Evolutionary conservation across 2,113 vertebrate genomes (phyloP).

Genomic region (Piprites chloris): DNA sequence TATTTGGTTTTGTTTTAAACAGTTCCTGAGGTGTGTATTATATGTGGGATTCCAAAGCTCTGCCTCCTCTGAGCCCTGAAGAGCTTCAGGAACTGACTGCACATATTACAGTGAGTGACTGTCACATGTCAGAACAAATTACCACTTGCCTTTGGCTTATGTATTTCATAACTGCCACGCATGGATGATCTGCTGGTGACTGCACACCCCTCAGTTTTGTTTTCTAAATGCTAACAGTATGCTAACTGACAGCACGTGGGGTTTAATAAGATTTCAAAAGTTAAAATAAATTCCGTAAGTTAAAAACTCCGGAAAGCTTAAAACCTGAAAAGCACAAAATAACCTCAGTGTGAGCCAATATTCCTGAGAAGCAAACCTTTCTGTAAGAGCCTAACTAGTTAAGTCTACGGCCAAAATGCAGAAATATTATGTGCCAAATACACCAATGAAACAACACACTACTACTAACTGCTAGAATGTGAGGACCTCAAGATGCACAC

Average conservation of each 20-base stretch:
- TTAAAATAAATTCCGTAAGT: not conserved
- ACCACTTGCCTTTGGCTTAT: not conserved
- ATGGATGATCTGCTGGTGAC: not conserved
- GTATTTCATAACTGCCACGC: not conserved
- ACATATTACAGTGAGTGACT: not conserved
- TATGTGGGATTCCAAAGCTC: not conserved
- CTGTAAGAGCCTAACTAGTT: not conserved
- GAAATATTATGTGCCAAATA: not conserved
- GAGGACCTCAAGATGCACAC: not conserved
- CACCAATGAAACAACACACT: not conserved
- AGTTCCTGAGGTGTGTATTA: not conserved
- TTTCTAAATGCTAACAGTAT: not conserved
- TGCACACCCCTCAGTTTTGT: not conserved
- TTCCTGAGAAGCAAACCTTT: not conserved
- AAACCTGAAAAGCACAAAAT: not conserved
- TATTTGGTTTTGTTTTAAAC: not conserved
- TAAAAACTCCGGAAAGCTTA: not conserved
- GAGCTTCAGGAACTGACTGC: not conserved
- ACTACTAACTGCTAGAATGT: not conserved
- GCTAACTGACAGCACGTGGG: not conserved
- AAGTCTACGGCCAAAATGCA: not conserved
- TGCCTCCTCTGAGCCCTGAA: not conserved
- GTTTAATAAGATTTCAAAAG: not conserved
- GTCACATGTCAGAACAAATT: conserved; percentile 23
- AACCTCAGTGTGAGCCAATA: not conserved